These are phyloP conservation scores for Poecilia picta DNA, from an alignment of 2,797 vertebrate genomes.

Conservation along the genomic window DNA sequence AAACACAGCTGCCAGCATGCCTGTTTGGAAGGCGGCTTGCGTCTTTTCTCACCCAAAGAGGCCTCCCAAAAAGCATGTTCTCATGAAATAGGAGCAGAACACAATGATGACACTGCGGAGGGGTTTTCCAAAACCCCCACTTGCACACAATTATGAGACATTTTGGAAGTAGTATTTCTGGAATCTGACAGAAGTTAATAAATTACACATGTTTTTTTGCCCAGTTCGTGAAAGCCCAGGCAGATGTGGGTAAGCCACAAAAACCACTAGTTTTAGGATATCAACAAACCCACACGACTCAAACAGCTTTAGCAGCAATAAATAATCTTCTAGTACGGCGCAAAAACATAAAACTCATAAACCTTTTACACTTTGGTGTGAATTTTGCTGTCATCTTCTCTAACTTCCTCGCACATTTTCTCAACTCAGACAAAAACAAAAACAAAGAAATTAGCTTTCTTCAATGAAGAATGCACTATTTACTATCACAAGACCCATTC, in stretches of 20 bases:
- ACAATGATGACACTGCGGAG: constrained; percentile 43
- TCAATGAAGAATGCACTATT: constrained; percentile 14
- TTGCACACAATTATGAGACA: constrained; percentile 10
- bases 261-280: constrained; percentile 29
- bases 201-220: background rate
- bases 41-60: constrained; percentile 33
- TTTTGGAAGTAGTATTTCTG: constrained; percentile 2
- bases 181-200: background rate
- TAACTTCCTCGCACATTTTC: constrained; percentile 28
- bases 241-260: constrained; percentile 30
- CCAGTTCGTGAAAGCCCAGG: constrained; percentile 17
- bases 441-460: constrained; percentile 33
- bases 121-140: constrained; percentile 60
- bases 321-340: constrained; percentile 19
- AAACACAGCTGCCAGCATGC: constrained; percentile 67
- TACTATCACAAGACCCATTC: constrained; percentile 39
- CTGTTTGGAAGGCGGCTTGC: constrained; percentile 54
- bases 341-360: background rate
- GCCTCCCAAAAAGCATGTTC: constrained; percentile 52
- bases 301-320: background rate
- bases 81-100: constrained; percentile 52
- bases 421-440: constrained; percentile 35
- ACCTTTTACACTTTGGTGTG: background rate
- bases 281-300: constrained; percentile 31
- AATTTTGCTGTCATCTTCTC: background rate